phyloP scores from a whole-genome alignment of 2,888 invertebrate species.

The Trachelus tabidus region DNA sequence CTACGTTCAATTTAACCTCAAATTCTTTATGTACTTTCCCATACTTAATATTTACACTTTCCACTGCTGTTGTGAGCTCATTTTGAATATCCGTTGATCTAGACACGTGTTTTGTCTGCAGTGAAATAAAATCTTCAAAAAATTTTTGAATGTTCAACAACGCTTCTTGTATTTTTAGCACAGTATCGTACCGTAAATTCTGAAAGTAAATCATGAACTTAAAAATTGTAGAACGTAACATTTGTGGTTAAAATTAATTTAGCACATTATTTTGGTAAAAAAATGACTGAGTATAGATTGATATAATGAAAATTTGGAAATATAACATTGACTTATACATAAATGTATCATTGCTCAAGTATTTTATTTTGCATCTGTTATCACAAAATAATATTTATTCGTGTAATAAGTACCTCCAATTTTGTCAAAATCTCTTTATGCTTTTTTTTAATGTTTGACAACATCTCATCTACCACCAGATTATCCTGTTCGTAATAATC shows the following conservation, averaged over 20 bases:
- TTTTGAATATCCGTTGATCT: constrained; percentile 20
- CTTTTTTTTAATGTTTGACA: neutral
- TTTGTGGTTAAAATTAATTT: constrained; percentile 1
- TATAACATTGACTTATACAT: no score
- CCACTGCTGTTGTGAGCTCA: constrained; percentile 11
- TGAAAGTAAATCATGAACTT: neutral
- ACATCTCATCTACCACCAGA: neutral
- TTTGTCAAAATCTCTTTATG: neutral
- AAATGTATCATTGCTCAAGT: neutral
- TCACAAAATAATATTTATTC: no score
- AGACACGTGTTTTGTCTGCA: constrained; percentile 18
- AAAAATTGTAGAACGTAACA: neutral
- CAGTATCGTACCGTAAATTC: constrained; percentile 19
- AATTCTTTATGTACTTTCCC: constrained; percentile 14
- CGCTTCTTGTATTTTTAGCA: constrained; percentile 5
- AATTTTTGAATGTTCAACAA: constrained; percentile 16
- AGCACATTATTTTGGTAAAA: neutral
- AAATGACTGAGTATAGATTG: no score
- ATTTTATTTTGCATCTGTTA: no score
- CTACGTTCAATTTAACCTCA: constrained; percentile 18
- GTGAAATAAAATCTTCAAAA: constrained; percentile 17
- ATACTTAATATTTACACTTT: constrained; percentile 16
- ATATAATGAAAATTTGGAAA: neutral
- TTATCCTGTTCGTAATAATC: neutral
- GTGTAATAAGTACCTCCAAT: neutral